Base-by-base conservation (phyloP, 2,797 vertebrate genomes). In the Danio aesculapii region DNA sequence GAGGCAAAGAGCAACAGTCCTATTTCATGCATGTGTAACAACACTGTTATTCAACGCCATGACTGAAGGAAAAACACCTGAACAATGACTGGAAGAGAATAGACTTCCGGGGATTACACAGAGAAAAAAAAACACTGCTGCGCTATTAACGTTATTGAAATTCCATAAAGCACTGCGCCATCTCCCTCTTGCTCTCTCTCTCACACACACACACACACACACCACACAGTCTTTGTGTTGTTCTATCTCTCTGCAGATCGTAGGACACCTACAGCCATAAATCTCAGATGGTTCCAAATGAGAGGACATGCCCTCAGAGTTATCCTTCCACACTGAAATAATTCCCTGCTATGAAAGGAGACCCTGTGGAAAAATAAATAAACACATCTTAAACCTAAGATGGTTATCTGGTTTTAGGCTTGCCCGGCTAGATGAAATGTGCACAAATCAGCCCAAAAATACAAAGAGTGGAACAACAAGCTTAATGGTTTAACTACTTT, bases 31-130 rank as follows among this genome's bases (percentile, higher is more conserved):
- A 47, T 80, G 59, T 72, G 59, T 14, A 64, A 63, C 49, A 43
- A 70, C 49, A 61, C 41, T 17, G 55, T 39, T 75, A 68, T 53
- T 77, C 39, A 66, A 9, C 16, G 53, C 52, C 17, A 21, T 74
- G 66, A 58, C 72, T 57, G 67, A 69, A 75, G 83, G 81, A 85
- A 84, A 79, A 86, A 88, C 84, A 81, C 75, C 77, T 87, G 86
- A 86, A 88, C 88, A 88, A 79, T 77, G 63, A 67, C 83, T 81
- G 80, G 39, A 87, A 90, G 88, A 92, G 86, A 87, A 90, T 86
- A 92, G 86, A 86, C 87, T 85, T 86, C 76, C 30, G 62, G 68
- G 90, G 91, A 93, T 93, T 93, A 92, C 79, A 79, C 81, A 84
- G 84, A 90, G 30, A 49, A 12, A 13, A 53, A 86, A 87, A 91